phyloP scores from a whole-genome alignment of 2,888 invertebrate genomes.

The Phrixothrix hirtus region DNA sequence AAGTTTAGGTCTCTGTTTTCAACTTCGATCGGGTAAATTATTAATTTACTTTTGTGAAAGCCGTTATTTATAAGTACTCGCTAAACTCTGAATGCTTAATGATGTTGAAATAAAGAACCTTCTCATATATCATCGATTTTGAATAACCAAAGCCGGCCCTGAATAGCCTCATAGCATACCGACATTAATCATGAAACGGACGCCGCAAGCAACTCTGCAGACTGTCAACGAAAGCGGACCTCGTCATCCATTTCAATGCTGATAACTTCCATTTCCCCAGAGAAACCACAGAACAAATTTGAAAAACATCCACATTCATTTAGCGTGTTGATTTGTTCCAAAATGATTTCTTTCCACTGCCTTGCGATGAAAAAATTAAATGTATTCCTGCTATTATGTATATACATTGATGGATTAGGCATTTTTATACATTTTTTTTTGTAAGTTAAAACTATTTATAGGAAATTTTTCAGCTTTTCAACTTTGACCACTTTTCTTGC shows the following conservation, averaged over 20 bases:
- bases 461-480: too few species aligned
- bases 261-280: constrained; percentile 21
- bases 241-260: constrained; percentile 23
- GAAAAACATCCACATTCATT: constrained; percentile 8
- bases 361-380: background rate
- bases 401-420: background rate
- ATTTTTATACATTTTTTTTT: background rate
- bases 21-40: constrained; percentile 13
- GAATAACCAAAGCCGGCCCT: constrained; percentile 36
- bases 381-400: background rate
- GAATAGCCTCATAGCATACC: constrained; percentile 21
- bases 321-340: constrained; percentile 1
- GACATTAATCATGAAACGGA: constrained; percentile 37
- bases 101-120: constrained; percentile 20
- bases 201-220: constrained; percentile 29
- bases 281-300: constrained; percentile 1
- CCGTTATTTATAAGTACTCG: constrained; percentile 11
- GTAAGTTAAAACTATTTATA: too few species aligned
- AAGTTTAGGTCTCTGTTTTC: constrained; percentile 5
- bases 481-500: too few species aligned
- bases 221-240: constrained; percentile 28
- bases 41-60: background rate
- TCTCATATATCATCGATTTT: constrained; percentile 36
- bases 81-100: constrained; percentile 18
- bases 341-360: background rate